Conservation (phyloP, 2,797 vertebrate species). For the Liasis olivaceus region DNA sequence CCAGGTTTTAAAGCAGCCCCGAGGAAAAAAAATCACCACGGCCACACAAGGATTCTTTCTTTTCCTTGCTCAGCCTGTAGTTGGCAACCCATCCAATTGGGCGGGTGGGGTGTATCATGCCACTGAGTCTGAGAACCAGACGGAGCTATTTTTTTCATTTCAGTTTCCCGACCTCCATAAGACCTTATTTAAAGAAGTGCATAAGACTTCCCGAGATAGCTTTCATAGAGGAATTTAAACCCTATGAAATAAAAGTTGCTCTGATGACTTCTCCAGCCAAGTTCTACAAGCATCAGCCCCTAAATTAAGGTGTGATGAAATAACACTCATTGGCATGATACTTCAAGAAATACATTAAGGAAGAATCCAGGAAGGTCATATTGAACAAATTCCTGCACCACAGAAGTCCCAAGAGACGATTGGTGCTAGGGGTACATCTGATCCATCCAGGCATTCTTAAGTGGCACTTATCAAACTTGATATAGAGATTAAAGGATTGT, state of each 20-base stretch:
- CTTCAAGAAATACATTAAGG: not conserved
- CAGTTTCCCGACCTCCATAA: not conserved
- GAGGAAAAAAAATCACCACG: not conserved
- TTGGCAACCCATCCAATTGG: not conserved
- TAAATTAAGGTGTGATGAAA: not conserved
- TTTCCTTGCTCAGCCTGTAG: not conserved
- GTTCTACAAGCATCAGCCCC: not conserved
- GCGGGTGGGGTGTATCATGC: not conserved
- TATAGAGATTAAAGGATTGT: not conserved
- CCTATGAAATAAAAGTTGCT: not conserved
- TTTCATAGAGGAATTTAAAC: not conserved
- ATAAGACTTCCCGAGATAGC: not conserved
- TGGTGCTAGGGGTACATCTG: not conserved
- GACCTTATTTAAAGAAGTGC: not conserved
- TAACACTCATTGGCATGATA: not conserved
- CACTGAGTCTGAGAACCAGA: not conserved
- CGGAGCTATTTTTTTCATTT: not conserved
- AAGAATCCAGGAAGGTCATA: not conserved
- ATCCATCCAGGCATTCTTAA: not conserved
- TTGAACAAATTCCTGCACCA: not conserved
- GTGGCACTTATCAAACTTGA: not conserved
- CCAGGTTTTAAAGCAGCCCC: not conserved
- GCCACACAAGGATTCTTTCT: not conserved
- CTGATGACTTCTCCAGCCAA: too few relatives aligned
- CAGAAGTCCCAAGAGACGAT: not conserved